phyloP scores from a whole-genome alignment of 53 echinoderm and acorn worm genomes.

The Mesocentrotus franciscanus region DNA sequence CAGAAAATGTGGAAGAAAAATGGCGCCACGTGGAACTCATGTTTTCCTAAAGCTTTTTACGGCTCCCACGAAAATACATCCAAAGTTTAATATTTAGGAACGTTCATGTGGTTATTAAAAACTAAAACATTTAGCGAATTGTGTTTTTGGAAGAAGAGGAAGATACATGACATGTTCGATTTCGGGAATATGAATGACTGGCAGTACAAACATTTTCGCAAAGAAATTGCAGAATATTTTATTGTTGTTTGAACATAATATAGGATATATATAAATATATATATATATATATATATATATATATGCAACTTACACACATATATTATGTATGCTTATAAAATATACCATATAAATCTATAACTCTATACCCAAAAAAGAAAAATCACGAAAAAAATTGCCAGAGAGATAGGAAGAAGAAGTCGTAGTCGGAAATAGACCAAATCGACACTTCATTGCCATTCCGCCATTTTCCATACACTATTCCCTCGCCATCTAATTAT shows the following conservation, averaged over 20 bases:
- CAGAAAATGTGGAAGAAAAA: too few species aligned
- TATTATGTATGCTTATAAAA: too few species aligned
- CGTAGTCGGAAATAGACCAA: background rate
- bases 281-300: too few species aligned
- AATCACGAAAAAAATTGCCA: background rate
- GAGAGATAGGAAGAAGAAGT: background rate
- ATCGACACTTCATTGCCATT: background rate
- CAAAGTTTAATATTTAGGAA: background rate
- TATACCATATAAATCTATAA: background rate
- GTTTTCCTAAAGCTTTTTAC: background rate
- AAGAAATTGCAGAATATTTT: background rate
- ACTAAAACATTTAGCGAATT: background rate
- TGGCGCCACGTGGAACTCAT: too few species aligned
- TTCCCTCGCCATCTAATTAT: conserved; percentile 39
- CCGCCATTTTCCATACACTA: background rate
- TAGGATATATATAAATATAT: too few species aligned
- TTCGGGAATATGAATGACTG: background rate
- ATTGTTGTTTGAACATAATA: background rate
- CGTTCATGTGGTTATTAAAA: background rate
- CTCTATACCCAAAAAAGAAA: background rate
- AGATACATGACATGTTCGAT: too few species aligned
- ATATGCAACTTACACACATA: too few species aligned
- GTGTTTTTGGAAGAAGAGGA: background rate
- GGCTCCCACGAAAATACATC: background rate
- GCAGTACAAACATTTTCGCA: background rate